Conservation (phyloP, 2,113 vertebrate genomes). For the Phrynocephalus versicolor region DNA sequence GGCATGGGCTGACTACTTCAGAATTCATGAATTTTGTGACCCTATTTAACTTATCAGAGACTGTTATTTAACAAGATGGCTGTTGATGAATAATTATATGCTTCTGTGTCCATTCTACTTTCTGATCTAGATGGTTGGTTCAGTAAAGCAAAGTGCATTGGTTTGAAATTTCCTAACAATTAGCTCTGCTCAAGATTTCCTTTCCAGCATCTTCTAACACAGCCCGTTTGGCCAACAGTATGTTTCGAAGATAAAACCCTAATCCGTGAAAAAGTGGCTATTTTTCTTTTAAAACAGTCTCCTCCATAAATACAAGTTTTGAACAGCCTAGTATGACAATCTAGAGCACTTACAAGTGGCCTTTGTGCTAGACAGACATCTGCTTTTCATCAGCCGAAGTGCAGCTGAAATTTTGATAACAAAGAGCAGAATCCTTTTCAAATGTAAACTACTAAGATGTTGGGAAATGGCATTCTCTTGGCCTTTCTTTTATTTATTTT, state of each 20-base stretch:
- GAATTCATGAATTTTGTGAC: neutral
- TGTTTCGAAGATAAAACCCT: conserved; percentile 38
- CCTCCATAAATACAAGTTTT: conserved; percentile 59
- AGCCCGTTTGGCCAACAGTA: conserved; percentile 19
- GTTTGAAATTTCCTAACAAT: conserved; percentile 18
- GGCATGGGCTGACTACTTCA: neutral
- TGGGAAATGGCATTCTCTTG: conserved; percentile 52
- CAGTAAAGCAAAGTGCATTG: conserved; percentile 17
- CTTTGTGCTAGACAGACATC: conserved; percentile 53
- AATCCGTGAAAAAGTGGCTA: conserved; percentile 34
- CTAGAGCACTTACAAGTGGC: conserved; percentile 50
- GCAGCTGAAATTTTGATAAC: conserved; percentile 51
- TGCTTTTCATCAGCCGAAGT: conserved; percentile 59
- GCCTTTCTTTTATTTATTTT: conserved; percentile 31
- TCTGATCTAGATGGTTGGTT: neutral
- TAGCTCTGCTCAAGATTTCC: conserved; percentile 31
- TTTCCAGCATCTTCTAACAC: neutral
- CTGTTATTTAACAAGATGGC: conserved; percentile 13
- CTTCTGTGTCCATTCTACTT: neutral
- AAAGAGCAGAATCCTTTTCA: conserved; percentile 66
- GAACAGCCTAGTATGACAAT: conserved; percentile 52
- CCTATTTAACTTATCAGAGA: neutral
- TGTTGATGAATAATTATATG: neutral
- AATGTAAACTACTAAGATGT: conserved; percentile 59
- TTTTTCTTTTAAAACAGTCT: conserved; percentile 56